Conservation (phyloP, 2,888 invertebrate genomes). For the Candidula unifasciata region DNA sequence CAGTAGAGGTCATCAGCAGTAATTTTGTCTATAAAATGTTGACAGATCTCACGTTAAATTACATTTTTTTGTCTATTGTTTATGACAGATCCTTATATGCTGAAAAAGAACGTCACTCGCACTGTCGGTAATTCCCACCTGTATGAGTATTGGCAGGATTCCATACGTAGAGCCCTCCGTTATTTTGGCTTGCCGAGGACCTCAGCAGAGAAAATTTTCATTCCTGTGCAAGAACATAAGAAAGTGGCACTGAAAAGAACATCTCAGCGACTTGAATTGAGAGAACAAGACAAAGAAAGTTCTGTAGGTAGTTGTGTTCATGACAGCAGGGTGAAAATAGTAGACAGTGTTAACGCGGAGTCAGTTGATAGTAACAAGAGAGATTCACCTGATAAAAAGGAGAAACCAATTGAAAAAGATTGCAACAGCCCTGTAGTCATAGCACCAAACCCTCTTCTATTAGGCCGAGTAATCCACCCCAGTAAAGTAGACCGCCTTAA, state of each 20-base stretch:
- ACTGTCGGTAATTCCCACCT: conserved; percentile 78
- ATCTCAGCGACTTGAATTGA: not conserved
- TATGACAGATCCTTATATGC: conserved; percentile 79
- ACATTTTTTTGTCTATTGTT: not conserved
- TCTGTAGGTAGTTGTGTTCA: not conserved
- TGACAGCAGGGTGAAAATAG: not conserved
- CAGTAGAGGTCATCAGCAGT: too few species aligned
- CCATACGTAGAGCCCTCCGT: conserved; percentile 78
- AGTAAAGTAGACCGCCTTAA: not conserved
- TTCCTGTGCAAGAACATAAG: conserved; percentile 15
- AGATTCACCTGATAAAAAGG: not conserved
- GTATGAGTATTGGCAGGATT: conserved; percentile 79
- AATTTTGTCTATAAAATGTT: not conserved
- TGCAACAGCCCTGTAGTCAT: not conserved
- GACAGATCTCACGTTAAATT: not conserved
- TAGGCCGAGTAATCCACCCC: not conserved
- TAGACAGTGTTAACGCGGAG: not conserved
- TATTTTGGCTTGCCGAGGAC: conserved; percentile 78
- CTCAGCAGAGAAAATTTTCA: conserved; percentile 51
- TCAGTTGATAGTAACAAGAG: not conserved
- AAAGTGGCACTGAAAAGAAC: not conserved
- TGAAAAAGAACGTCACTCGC: conserved; percentile 79
- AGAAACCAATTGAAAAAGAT: not conserved
- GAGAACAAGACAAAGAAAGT: not conserved
- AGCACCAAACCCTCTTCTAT: conserved; percentile 11